These are phyloP conservation scores for Elysia chlorotica DNA, from an alignment of 1,140 invertebrate species.

Conservation along the genomic window DNA sequence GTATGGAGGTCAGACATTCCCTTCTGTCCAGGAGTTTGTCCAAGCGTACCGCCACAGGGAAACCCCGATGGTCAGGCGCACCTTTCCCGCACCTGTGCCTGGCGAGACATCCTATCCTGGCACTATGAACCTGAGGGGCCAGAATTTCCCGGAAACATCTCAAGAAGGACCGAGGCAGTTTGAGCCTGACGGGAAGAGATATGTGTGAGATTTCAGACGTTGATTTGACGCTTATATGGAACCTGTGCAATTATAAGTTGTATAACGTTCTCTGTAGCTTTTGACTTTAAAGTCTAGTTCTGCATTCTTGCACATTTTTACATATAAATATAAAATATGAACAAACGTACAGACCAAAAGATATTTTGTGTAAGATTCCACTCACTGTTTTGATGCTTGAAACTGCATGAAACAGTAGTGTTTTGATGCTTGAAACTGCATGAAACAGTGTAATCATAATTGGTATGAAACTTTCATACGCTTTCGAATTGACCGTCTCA, in stretches of 20 bases:
- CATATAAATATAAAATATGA: not conserved
- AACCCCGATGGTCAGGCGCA: constrained; percentile 10
- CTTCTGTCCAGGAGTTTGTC: constrained; percentile 7
- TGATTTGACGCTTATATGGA: not conserved
- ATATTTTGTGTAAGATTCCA: not conserved
- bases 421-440: too few species aligned
- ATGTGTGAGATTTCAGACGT: constrained; percentile 1
- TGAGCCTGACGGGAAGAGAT: constrained; percentile 32
- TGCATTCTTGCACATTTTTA: not conserved
- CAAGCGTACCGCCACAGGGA: not conserved
- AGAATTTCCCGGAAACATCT: not conserved
- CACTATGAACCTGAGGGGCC: constrained; percentile 3
- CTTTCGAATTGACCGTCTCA: too few species aligned
- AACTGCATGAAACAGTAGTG: too few species aligned
- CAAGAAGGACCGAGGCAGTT: constrained; percentile 14
- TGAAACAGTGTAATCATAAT: too few species aligned
- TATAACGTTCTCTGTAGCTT: not conserved
- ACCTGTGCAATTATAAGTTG: too few species aligned
- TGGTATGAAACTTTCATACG: too few species aligned
- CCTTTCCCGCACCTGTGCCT: not conserved
- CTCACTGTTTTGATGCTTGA: not conserved
- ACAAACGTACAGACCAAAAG: not conserved
- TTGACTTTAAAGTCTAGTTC: not conserved
- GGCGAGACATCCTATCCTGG: constrained; percentile 5
- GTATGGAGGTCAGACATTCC: constrained; percentile 19